phyloP scores from a whole-genome alignment of 2,888 invertebrate genomes.

The Euclidia mi region DNA sequence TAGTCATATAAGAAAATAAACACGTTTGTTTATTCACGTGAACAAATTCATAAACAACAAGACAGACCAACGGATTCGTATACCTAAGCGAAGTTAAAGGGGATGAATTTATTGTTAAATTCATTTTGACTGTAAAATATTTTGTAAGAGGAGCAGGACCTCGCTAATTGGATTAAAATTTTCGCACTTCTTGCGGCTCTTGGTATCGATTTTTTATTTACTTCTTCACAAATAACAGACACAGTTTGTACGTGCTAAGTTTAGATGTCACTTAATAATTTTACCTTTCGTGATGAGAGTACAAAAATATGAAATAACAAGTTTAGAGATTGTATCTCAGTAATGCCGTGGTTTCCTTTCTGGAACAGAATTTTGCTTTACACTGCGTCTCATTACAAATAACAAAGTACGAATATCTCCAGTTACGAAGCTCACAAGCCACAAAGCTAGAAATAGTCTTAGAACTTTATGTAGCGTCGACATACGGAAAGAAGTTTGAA shows the following conservation, averaged over 20 bases:
- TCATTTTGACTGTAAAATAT: conserved; percentile 79
- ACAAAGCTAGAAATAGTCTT: conserved; percentile 9
- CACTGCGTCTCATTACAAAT: not conserved
- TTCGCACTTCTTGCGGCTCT: conserved; percentile 73
- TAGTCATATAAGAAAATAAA: conserved; percentile 24
- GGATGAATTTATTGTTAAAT: conserved; percentile 78
- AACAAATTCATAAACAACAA: conserved; percentile 11
- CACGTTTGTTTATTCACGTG: conserved; percentile 18
- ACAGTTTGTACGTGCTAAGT: not conserved
- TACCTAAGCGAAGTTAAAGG: conserved; percentile 42
- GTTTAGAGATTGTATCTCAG: no score
- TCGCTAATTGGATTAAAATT: conserved; percentile 84
- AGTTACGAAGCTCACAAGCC: not conserved
- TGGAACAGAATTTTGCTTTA: no score
- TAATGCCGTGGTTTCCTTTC: no score
- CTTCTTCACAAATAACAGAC: conserved; percentile 39
- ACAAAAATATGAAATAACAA: no score
- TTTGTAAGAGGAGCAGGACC: conserved; percentile 70
- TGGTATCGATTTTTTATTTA: conserved; percentile 75
- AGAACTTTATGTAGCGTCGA: conserved; percentile 8
- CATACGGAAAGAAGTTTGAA: conserved; percentile 8
- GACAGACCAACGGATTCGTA: conserved; percentile 1
- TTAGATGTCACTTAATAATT: no score
- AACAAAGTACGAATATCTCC: not conserved
- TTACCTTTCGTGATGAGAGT: no score